phyloP scores from a whole-genome alignment of 2,888 invertebrate genomes.

The Lycocerus yunnanus region DNA sequence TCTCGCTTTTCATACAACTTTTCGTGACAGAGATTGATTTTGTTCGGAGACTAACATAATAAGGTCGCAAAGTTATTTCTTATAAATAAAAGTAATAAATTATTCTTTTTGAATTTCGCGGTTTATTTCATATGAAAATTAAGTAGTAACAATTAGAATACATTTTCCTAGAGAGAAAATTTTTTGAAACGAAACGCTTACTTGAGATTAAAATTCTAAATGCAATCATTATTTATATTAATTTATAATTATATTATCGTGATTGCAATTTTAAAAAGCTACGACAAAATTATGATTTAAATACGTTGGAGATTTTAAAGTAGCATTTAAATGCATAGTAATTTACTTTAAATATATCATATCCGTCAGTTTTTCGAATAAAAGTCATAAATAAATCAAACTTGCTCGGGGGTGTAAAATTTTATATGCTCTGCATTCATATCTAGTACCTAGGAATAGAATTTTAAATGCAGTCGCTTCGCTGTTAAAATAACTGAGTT shows the following conservation, averaged over 20 bases:
- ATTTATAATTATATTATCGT: not conserved
- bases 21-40: constrained; percentile 1
- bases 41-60: not conserved
- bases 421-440: not conserved
- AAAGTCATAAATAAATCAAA: not conserved
- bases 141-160: too few species aligned
- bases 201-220: too few species aligned
- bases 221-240: too few species aligned
- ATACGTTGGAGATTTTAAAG: not conserved
- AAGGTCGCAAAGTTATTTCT: not conserved
- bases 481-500: not conserved
- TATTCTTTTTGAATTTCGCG: not conserved
- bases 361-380: not conserved
- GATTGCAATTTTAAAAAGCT: not conserved
- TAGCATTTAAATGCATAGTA: not conserved
- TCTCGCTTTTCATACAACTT: not conserved
- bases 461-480: not conserved
- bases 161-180: too few species aligned
- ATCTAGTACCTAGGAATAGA: not conserved
- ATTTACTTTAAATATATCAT: not conserved
- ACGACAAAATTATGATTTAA: not conserved
- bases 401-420: not conserved
- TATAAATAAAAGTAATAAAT: not conserved
- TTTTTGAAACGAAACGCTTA: too few species aligned
- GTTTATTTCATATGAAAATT: too few species aligned